Percentiles rank a stretch among this genome's conserved stretches.
phyloP scores from a whole-genome alignment of 2,797 vertebrate genomes.

The Chrysocyon brachyurus region DNA sequence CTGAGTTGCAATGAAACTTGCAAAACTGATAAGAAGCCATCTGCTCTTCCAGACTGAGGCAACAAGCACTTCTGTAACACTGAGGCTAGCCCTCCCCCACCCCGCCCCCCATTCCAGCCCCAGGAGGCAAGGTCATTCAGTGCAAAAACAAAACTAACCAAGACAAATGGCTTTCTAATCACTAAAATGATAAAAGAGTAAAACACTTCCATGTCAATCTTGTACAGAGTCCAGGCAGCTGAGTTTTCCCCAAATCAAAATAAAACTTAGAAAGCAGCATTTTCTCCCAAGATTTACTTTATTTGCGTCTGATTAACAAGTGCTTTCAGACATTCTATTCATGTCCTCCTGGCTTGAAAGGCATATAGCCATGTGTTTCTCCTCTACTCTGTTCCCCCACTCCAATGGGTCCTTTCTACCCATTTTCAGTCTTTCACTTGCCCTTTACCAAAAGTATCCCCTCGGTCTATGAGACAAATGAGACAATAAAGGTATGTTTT shows the following conservation, averaged over 20 bases:
- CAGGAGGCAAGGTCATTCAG: background rate
- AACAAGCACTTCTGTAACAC: background rate
- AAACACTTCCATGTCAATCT: background rate
- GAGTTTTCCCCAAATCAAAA: slow-evolving; percentile 56
- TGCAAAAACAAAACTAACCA: slow-evolving; percentile 14
- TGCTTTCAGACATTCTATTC: background rate
- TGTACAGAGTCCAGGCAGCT: background rate
- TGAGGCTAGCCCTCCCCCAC: background rate
- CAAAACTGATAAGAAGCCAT: slow-evolving; percentile 5
- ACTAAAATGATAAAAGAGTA: background rate
- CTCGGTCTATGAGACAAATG: background rate
- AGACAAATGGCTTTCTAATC: slow-evolving; percentile 33
- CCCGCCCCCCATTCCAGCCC: background rate
- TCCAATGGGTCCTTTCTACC: background rate
- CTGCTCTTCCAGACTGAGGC: slow-evolving; percentile 15
- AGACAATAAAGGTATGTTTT: background rate
- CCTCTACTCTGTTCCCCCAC: background rate
- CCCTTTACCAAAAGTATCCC: background rate
- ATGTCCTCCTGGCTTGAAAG: background rate
- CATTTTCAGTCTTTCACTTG: background rate
- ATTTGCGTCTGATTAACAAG: background rate
- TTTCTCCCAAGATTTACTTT: slow-evolving; percentile 41
- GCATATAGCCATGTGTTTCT: background rate
- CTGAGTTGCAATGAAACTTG: slow-evolving; percentile 46
- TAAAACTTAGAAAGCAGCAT: slow-evolving; percentile 47